A percentile compares a stretch with the other conserved stretches of the same genome.
These are phyloP conservation scores for Sericinus montela DNA, from an alignment of 2,888 invertebrate species.

Conservation along the genomic window DNA sequence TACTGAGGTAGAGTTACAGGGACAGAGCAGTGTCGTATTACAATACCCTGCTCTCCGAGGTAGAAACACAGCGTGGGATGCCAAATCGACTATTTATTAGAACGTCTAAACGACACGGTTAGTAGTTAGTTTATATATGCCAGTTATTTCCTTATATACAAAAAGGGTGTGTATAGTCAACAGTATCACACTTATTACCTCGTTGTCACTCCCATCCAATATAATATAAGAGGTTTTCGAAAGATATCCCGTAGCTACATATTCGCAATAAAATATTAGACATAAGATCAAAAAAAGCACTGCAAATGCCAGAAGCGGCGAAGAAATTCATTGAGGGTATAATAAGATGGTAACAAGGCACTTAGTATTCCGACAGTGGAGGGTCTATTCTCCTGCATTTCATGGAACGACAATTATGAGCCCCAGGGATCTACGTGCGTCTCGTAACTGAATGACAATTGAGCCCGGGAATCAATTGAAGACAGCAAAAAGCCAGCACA, in stretches of 20 bases:
- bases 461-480: constrained; percentile 19
- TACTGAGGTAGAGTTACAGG: no score
- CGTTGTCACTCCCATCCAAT: no score
- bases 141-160: no score
- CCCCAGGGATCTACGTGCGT: constrained; percentile 20
- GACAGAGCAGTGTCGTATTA: no score
- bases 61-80: no score
- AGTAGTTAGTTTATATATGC: no score
- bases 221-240: no score
- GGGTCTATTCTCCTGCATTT: constrained; percentile 20
- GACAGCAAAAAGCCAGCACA: constrained; percentile 17
- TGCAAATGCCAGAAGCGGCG: constrained; percentile 12
- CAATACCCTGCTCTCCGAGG: no score
- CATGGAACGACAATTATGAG: constrained; percentile 21
- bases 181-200: no score
- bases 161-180: no score
- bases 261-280: neutral
- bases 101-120: no score
- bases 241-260: neutral
- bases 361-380: constrained; percentile 18
- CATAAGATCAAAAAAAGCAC: constrained; percentile 17
- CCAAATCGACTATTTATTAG: no score
- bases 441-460: constrained; percentile 18
- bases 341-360: constrained; percentile 20
- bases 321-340: constrained; percentile 17